These are phyloP conservation scores for Cheilosia soror DNA, from an alignment of 2,888 invertebrate species.

Conservation along the genomic window DNA sequence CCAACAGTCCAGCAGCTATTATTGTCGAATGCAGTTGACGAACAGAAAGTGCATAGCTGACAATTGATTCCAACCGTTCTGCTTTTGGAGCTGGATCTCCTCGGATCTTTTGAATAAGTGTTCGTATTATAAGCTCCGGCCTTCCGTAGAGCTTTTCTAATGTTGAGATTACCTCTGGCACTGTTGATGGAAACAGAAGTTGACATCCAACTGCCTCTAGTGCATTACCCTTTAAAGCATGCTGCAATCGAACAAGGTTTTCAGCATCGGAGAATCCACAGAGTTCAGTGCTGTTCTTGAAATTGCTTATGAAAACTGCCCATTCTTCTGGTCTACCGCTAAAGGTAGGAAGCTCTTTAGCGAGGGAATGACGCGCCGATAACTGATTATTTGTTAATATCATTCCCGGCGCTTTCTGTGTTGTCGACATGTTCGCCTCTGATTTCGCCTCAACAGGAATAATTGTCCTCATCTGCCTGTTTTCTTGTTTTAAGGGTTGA, in stretches of 20 bases:
- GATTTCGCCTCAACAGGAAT: too few species aligned
- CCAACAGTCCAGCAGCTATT: slow-evolving; percentile 48
- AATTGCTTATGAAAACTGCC: slow-evolving; percentile 59
- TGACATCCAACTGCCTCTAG: slow-evolving; percentile 24
- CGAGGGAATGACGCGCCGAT: slow-evolving; percentile 20
- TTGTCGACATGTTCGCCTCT: background rate
- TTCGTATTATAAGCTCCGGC: slow-evolving; percentile 20
- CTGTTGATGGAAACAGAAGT: slow-evolving; percentile 12
- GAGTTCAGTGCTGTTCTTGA: slow-evolving; percentile 30
- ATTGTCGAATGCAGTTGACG: too few species aligned
- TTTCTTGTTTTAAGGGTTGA: background rate
- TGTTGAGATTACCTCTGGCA: slow-evolving; percentile 6
- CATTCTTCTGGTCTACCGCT: slow-evolving; percentile 63
- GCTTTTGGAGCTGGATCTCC: slow-evolving; percentile 9
- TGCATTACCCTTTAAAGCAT: slow-evolving; percentile 21
- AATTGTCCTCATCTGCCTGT: too few species aligned
- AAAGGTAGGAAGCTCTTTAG: slow-evolving; percentile 53
- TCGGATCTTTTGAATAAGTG: background rate
- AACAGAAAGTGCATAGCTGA: slow-evolving; percentile 50
- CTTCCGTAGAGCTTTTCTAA: slow-evolving; percentile 25
- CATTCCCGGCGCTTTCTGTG: too few species aligned
- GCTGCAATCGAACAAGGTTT: slow-evolving; percentile 36
- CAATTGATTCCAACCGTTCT: slow-evolving; percentile 13
- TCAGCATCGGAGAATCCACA: slow-evolving; percentile 29
- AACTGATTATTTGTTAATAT: background rate